phyloP scores from a whole-genome alignment of 1,140 invertebrate species.

The Caenorhabditis inopinata region DNA sequence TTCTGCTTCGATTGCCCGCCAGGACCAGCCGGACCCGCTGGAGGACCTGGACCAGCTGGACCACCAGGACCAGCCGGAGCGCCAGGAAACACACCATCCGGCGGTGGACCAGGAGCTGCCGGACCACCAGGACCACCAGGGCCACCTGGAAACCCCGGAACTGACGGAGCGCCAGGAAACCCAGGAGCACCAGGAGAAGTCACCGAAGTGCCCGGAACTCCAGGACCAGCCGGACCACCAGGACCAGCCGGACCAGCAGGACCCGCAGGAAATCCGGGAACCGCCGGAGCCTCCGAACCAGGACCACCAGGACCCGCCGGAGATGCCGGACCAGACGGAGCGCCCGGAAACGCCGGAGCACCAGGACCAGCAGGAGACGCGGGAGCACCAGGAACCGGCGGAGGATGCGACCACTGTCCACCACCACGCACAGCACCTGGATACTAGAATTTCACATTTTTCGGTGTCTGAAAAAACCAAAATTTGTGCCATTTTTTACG shows the following conservation, averaged over 20 bases:
- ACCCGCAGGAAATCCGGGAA: conserved; percentile 47
- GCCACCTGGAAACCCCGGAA: conserved; percentile 39
- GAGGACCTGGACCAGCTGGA: conserved; percentile 37
- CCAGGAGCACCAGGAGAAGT: conserved; percentile 43
- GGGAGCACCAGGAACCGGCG: conserved; percentile 34
- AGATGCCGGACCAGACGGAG: conserved; percentile 39
- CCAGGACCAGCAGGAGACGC: conserved; percentile 48
- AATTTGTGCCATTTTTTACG: not conserved
- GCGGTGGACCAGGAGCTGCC: conserved; percentile 7
- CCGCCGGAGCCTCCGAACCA: conserved; percentile 35
- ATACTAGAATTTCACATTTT: conserved; percentile 2
- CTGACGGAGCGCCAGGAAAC: conserved; percentile 38
- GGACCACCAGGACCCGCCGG: conserved; percentile 47
- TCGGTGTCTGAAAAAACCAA: too few relatives aligned
- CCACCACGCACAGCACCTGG: conserved; percentile 41
- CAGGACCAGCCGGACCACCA: conserved; percentile 40
- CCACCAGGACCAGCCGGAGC: conserved; percentile 44
- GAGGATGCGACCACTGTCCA: conserved; percentile 42
- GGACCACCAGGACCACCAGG: conserved; percentile 43
- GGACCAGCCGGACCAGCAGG: conserved; percentile 47
- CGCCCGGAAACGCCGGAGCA: conserved; percentile 40
- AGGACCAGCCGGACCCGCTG: conserved; percentile 41
- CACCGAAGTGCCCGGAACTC: conserved; percentile 39
- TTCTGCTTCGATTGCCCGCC: conserved; percentile 41
- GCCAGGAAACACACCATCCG: conserved; percentile 17